A percentile compares a stretch with the other conserved stretches of the same genome.
These are phyloP conservation scores for Drosophila stalkeri DNA, from an alignment of 2,888 invertebrate genomes.

Conservation along the genomic window DNA sequence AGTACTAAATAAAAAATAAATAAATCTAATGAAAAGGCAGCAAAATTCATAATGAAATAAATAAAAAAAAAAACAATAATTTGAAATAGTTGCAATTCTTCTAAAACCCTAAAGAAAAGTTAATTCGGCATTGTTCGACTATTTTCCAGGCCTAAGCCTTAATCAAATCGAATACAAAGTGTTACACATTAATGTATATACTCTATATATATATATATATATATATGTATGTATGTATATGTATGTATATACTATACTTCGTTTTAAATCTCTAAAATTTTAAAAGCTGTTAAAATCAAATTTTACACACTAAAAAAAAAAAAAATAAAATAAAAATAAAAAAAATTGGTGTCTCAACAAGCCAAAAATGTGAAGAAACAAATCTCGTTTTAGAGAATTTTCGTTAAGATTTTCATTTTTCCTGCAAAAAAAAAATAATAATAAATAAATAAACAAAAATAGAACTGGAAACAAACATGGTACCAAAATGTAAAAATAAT, in stretches of 20 bases:
- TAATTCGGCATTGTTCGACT: slow-evolving; percentile 1
- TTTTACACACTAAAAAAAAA: slow-evolving; percentile 53
- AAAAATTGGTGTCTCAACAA: slow-evolving; percentile 37
- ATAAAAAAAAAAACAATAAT: not conserved
- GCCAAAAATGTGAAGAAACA: slow-evolving; percentile 43
- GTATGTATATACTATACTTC: slow-evolving; percentile 39
- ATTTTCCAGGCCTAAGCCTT: slow-evolving; percentile 58
- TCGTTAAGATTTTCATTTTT: slow-evolving; percentile 19
- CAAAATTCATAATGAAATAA: not conserved
- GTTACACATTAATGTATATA: slow-evolving; percentile 55
- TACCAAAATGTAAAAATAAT: slow-evolving; percentile 48
- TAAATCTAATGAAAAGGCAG: not conserved
- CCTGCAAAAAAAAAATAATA: not conserved
- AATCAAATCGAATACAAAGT: slow-evolving; percentile 35
- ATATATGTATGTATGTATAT: slow-evolving; percentile 19
- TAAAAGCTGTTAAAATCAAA: slow-evolving; percentile 72
- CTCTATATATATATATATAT: slow-evolving; percentile 28
- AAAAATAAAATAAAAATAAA: not conserved
- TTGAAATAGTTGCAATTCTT: not conserved
- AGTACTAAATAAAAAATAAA: not conserved
- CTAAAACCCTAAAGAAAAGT: not conserved
- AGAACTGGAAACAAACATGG: slow-evolving; percentile 43
- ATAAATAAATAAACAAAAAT: not conserved
- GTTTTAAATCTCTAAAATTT: slow-evolving; percentile 53
- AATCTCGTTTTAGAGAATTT: slow-evolving; percentile 71